Conservation (phyloP, 1,140 invertebrate species). For the Drosophila tropicalis region DNA sequence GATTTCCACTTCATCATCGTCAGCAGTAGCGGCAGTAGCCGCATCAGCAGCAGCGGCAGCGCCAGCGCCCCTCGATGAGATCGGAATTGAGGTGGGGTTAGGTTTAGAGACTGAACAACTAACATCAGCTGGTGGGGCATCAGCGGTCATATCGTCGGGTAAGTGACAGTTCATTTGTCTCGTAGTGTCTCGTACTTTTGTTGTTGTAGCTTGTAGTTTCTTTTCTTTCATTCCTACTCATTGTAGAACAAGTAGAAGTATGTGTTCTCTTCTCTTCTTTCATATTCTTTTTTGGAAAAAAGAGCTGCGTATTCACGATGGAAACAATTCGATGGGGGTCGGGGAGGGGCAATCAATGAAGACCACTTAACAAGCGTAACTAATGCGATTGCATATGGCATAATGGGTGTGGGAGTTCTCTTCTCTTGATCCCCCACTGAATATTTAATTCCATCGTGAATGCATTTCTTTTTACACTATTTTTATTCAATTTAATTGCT, state of each 20-base stretch:
- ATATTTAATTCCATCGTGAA: too few species aligned
- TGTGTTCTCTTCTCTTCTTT: background rate
- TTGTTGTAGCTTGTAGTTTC: conserved; percentile 3
- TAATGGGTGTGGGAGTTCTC: background rate
- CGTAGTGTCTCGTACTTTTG: too few species aligned
- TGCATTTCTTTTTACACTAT: too few species aligned
- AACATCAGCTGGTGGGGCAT: conserved; percentile 2
- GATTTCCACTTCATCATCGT: conserved; percentile 20
- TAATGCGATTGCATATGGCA: background rate
- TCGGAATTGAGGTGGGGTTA: conserved; percentile 39
- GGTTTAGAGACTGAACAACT: conserved; percentile 18
- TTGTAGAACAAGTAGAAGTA: background rate
- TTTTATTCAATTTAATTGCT: too few species aligned
- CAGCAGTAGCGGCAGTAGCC: conserved; percentile 7
- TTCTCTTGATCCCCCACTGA: too few species aligned
- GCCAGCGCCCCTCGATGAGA: conserved; percentile 10
- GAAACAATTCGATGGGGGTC: background rate
- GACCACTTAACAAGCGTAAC: conserved; percentile 3
- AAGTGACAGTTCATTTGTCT: conserved; percentile 27
- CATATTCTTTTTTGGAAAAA: background rate
- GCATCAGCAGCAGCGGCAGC: conserved; percentile 7
- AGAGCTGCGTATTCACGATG: conserved; percentile 12
- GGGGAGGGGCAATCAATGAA: background rate
- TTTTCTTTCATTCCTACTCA: background rate
- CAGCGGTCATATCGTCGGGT: conserved; percentile 51